Base-by-base conservation (phyloP, 2,797 vertebrate genomes). In the Labroides dimidiatus region DNA sequence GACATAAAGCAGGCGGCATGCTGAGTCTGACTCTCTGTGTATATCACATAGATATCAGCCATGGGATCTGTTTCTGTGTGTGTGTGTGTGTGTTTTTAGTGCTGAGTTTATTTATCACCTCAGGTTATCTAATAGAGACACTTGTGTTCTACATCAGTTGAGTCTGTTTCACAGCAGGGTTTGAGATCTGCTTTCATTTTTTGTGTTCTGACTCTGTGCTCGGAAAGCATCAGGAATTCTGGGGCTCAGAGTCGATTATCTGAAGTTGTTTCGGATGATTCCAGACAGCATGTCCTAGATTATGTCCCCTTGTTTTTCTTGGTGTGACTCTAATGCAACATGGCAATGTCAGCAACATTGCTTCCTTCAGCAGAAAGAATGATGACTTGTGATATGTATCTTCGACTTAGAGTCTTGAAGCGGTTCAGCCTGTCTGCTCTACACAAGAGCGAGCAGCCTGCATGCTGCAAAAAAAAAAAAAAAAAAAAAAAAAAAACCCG, bases 321-420 rank as follows among this genome's bases (percentile, higher is more conserved):
- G 64, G 82, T 63, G 86, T 91, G 92, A 95, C 81, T 88, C 72
- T 94, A 92, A 94, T 92, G 87, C 87, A 90, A 89, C 89, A 73
- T 91, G 93, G 89, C 93, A 92, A 84, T 75, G 81, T 89, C 89
- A 90, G 85, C 85, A 87, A 88, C 87, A 78, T 83, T 89, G 89
- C 92, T 84, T 93, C 89, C 89, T 92, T 92, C 91, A 93, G 91
- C 92, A 91, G 86, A 94, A 92, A 91, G 85, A 91, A 91, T 85
- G 88, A 93, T 92, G 91, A 93, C 90, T 91, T 75, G 76, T 82
- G 84, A 91, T 90, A 90, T 87, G 82, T 82, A 93, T 91, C 89
- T 85, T 82, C 69, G 86, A 78, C 82, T 81, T 81, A 69, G 81
- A 75, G 84, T 84, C 81, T 87, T 90, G 83, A 90, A 88, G 80